Percentiles rank a stretch among this genome's conserved stretches.
phyloP scores from a whole-genome alignment of 2,113 vertebrate genomes.

The Sula dactylatra region DNA sequence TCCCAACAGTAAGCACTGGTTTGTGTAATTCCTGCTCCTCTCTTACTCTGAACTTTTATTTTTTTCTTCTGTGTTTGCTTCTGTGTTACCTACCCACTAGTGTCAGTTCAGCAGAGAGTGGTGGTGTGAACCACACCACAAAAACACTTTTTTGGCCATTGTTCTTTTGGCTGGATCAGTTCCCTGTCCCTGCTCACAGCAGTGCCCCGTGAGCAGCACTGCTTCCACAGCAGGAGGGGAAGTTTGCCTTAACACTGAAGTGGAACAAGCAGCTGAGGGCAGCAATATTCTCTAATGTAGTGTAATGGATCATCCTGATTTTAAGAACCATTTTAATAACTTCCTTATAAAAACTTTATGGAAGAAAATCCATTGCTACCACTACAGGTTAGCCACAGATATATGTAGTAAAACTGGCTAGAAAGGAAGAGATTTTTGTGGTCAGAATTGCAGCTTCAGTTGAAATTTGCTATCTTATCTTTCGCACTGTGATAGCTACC shows the following conservation, averaged over 20 bases:
- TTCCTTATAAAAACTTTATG: neutral
- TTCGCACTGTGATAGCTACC: neutral
- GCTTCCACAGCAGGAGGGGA: neutral
- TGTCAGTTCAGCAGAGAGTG: neutral
- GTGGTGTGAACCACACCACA: neutral
- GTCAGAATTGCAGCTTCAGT: neutral
- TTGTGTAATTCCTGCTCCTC: neutral
- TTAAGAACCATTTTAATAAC: neutral
- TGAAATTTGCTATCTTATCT: neutral
- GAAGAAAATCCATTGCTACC: neutral
- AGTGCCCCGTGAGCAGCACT: neutral
- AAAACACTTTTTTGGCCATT: neutral
- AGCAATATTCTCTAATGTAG: neutral
- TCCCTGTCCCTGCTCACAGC: neutral
- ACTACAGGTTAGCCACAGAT: neutral
- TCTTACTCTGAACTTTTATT: neutral
- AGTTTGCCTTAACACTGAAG: neutral
- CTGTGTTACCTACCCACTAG: neutral
- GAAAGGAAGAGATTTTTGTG: neutral
- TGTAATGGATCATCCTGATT: neutral
- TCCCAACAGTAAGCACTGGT: neutral
- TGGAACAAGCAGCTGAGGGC: neutral
- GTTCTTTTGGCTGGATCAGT: neutral
- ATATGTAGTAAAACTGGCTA: neutral
- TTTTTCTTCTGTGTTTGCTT: neutral